Conservation (phyloP, 2,113 vertebrate genomes). For the Dromaius novaehollandiae region DNA sequence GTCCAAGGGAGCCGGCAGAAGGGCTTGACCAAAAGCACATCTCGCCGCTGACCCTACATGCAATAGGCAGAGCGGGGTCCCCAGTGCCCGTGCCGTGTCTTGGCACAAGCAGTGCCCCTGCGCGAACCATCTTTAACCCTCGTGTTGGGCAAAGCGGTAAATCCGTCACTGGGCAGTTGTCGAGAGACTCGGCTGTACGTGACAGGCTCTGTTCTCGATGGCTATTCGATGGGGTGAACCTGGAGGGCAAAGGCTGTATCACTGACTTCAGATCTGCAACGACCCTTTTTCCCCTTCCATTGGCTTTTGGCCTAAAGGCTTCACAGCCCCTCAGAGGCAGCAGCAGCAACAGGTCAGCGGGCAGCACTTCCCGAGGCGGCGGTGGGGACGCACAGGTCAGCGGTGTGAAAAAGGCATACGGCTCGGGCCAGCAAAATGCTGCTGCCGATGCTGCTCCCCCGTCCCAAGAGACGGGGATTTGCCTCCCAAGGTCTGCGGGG, state of each 20-base stretch:
- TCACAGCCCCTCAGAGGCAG: neutral
- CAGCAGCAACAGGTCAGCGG: neutral
- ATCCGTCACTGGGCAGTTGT: neutral
- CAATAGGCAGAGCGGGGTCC: neutral
- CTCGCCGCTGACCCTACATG: neutral
- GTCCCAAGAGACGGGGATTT: neutral
- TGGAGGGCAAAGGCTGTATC: neutral
- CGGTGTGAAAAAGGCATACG: fast-evolving
- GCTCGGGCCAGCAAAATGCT: fast-evolving
- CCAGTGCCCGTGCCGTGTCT: neutral
- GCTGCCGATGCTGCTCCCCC: neutral
- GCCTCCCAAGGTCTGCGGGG: neutral
- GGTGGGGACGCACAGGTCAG: fast-evolving
- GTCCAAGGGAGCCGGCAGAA: neutral
- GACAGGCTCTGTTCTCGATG: neutral
- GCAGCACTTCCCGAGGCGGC: too few relatives aligned
- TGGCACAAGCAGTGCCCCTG: neutral
- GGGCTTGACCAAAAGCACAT: neutral
- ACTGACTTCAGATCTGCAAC: fast-evolving
- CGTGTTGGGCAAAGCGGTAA: neutral
- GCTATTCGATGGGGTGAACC: neutral
- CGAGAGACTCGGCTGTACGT: neutral
- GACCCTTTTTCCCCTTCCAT: neutral
- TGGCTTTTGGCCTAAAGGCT: fast-evolving
- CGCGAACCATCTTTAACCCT: neutral